A percentile compares a stretch with the other conserved stretches of the same genome.
These are phyloP conservation scores for Melanaphis sacchari DNA, from an alignment of 1,140 invertebrate species.

Conservation along the genomic window DNA sequence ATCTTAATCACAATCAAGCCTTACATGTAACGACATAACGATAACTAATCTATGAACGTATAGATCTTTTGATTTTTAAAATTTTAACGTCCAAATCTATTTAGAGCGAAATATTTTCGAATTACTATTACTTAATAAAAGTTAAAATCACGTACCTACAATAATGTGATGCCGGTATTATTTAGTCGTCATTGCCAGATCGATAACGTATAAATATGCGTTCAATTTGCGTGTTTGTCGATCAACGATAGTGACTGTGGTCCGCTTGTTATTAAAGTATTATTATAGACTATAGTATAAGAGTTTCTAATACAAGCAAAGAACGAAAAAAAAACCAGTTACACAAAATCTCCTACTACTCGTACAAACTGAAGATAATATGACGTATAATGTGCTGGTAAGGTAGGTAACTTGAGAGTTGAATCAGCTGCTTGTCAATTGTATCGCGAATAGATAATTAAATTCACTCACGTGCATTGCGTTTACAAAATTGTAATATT, in stretches of 20 bases:
- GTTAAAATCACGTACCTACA: background rate
- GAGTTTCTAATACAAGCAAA: background rate
- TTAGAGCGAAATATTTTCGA: background rate
- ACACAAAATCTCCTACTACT: background rate
- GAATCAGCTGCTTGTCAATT: background rate
- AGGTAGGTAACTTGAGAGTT: background rate
- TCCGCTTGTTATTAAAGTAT: background rate
- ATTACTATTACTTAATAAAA: background rate
- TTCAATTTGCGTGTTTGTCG: background rate
- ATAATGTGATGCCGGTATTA: background rate
- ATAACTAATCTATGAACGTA: background rate
- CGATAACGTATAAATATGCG: background rate
- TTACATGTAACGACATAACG: background rate
- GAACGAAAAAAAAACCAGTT: constrained; percentile 25
- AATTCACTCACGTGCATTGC: background rate
- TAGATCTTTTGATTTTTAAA: background rate
- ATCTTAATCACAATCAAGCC: background rate
- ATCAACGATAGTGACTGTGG: background rate
- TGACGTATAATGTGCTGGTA: background rate
- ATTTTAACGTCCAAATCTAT: background rate
- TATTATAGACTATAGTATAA: background rate
- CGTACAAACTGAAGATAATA: background rate
- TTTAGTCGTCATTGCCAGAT: background rate
- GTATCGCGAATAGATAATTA: background rate
- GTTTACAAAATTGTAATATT: background rate